These are phyloP conservation scores for Neopipo cinnamomea DNA, from an alignment of 2,113 vertebrate species.

Conservation along the genomic window DNA sequence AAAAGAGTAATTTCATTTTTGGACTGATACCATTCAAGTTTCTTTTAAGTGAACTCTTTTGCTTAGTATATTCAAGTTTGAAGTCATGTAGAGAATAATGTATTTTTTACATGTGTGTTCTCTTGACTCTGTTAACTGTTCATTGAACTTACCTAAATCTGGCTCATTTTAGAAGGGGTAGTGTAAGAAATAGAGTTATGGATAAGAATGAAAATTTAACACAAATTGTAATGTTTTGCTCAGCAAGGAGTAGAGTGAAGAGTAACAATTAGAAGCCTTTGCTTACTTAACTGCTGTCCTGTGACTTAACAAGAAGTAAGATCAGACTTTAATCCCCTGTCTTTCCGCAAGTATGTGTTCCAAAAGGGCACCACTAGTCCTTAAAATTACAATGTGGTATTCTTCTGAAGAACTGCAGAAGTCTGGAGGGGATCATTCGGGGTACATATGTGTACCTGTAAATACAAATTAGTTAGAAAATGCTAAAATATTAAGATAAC, in stretches of 20 bases:
- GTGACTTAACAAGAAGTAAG: neutral
- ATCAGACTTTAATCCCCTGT: neutral
- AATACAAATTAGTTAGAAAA: neutral
- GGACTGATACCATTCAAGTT: neutral
- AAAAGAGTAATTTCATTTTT: neutral
- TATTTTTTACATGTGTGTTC: neutral
- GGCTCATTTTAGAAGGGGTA: neutral
- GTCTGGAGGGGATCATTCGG: neutral
- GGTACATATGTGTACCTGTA: neutral
- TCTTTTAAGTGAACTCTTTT: neutral
- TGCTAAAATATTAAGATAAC: neutral
- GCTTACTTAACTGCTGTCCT: neutral
- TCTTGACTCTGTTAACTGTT: neutral
- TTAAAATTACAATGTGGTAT: neutral
- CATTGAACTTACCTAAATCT: neutral
- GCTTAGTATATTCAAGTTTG: neutral
- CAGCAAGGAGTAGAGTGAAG: neutral
- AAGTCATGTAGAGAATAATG: neutral
- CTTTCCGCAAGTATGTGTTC: neutral
- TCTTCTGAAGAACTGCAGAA: neutral
- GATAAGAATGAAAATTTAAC: neutral
- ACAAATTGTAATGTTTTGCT: neutral
- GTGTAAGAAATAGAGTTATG: neutral
- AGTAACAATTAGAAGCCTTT: neutral
- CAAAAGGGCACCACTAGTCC: neutral